Conservation (phyloP, 2,888 invertebrate genomes). For the Epistrophe eligans region DNA sequence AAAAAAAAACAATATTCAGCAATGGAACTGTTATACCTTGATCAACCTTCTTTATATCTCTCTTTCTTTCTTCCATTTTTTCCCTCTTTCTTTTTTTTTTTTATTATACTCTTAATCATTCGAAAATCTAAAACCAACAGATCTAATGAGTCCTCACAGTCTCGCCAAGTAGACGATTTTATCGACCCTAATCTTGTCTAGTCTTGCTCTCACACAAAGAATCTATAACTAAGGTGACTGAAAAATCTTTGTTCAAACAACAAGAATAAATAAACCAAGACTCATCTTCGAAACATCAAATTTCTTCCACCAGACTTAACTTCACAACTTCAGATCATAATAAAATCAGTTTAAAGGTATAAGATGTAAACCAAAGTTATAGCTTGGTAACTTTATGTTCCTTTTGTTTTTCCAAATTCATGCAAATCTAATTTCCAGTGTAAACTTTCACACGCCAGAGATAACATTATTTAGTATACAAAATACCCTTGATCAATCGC, state of each 20-base stretch:
- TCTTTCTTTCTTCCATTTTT: no score
- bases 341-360: background rate
- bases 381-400: background rate
- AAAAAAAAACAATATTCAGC: no score
- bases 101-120: background rate
- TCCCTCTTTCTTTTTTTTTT: background rate
- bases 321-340: background rate
- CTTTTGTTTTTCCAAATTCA: slow-evolving; percentile 7
- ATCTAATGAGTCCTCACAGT: background rate
- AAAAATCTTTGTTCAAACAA: background rate
- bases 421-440: slow-evolving; percentile 14
- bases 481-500: slow-evolving; percentile 1
- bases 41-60: no score
- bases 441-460: slow-evolving; percentile 7
- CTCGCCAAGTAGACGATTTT: background rate
- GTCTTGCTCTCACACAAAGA: background rate
- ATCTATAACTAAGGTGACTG: background rate
- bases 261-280: background rate
- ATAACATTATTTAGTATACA: slow-evolving; percentile 11
- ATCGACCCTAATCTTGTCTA: background rate
- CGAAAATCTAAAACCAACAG: background rate
- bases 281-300: background rate
- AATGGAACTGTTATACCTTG: no score
- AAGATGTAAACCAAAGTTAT: background rate
- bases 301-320: background rate